phyloP scores from a whole-genome alignment of 1,140 invertebrate species.

The Maconellicoccus hirsutus region DNA sequence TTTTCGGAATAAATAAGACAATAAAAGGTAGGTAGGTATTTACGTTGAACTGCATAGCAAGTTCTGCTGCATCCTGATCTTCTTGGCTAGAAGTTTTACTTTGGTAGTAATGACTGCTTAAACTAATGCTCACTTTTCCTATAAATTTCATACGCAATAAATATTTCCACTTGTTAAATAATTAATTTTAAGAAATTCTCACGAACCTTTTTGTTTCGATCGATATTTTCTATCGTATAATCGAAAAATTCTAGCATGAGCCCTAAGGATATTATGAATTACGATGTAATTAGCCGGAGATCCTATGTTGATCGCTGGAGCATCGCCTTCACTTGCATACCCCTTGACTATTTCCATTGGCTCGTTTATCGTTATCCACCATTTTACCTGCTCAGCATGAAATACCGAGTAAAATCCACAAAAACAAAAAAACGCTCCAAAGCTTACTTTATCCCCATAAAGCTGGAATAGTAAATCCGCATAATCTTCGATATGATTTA shows the following conservation, averaged over 20 bases:
- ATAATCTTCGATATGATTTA: conserved; percentile 44
- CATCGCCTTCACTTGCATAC: conserved; percentile 39
- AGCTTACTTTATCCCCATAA: conserved; percentile 38
- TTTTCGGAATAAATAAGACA: background rate
- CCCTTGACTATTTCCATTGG: conserved; percentile 52
- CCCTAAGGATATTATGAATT: conserved; percentile 47
- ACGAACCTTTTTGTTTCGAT: conserved; percentile 41
- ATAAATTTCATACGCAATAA: conserved; percentile 15
- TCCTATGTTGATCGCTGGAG: conserved; percentile 38
- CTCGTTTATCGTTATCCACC: conserved; percentile 62
- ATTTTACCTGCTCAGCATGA: conserved; percentile 34
- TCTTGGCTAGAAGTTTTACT: conserved; percentile 35
- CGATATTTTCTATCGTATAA: conserved; percentile 52
- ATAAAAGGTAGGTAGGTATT: background rate
- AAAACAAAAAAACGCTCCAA: too few relatives aligned
- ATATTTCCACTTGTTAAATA: background rate
- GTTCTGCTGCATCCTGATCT: conserved; percentile 38
- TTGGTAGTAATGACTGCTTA: conserved; percentile 38
- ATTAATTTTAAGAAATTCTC: background rate
- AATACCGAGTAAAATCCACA: background rate
- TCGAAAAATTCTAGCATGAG: conserved; percentile 50
- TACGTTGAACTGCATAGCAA: conserved; percentile 37
- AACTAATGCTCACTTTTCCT: conserved; percentile 41
- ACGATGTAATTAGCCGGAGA: conserved; percentile 45
- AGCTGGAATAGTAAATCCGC: conserved; percentile 39